A percentile compares a stretch with the other conserved stretches of the same genome.
Conservation (phyloP, 2,113 vertebrate species). For the Vulpes lagopus region DNA sequence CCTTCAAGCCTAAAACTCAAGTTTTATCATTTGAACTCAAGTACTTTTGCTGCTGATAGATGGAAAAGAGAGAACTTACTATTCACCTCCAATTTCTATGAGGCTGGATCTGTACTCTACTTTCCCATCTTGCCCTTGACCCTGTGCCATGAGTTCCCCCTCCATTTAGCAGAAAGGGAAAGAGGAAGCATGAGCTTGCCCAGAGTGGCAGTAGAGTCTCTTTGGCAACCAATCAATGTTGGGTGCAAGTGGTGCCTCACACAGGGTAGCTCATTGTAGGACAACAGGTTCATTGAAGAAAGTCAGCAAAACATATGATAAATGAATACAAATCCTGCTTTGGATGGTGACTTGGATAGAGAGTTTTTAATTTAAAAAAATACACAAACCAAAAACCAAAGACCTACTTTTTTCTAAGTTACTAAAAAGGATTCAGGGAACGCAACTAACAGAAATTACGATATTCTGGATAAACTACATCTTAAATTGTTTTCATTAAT, state of each 20-base stretch:
- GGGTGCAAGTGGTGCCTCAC: neutral
- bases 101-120: neutral
- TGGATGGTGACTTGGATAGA: slow-evolving; percentile 58
- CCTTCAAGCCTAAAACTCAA: neutral
- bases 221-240: neutral
- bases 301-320: neutral
- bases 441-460: neutral
- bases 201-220: neutral
- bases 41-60: slow-evolving; percentile 30
- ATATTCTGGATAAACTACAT: neutral
- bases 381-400: neutral
- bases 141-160: neutral
- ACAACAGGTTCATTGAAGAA: neutral
- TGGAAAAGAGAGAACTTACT: neutral
- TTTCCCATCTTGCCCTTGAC: neutral
- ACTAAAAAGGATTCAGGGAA: neutral
- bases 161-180: neutral
- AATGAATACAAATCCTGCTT: slow-evolving; percentile 38
- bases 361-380: slow-evolving; percentile 32
- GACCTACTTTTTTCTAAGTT: neutral
- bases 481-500: neutral
- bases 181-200: neutral
- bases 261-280: neutral
- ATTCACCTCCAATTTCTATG: neutral
- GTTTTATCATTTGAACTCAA: slow-evolving; percentile 51